Evolutionary conservation across 2,113 vertebrate genomes (phyloP), one percentile per base, ranked within the genome.

Genomic region (Boulengeromyrus knoepffleri): DNA sequence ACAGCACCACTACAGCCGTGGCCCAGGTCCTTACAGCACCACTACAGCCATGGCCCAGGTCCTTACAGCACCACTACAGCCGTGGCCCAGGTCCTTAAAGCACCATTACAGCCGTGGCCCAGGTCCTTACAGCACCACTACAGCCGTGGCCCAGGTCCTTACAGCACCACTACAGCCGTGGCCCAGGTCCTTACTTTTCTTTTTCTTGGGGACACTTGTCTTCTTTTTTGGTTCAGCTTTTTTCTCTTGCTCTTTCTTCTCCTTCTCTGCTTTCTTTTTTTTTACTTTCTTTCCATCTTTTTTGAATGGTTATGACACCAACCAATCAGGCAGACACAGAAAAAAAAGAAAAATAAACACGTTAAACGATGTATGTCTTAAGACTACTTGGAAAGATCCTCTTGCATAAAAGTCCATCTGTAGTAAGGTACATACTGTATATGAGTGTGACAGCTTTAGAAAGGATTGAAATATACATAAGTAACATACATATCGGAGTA

Each of bases 201-300:
- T 93, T 49, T 92, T 92, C 52, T 91, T 93, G 9, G 90, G n/a
- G 10, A 46, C 52, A 46, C 85, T 70, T n/a, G 77, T 31, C 89
- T 92, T 93, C 90, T 92, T 93, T 77, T 91, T 91, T 56, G 8
- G 42, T 58, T 90, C 90, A 19, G 50, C 19, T 24, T 92, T 93
- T 46, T 92, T 90, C 53, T 83, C 45, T 15, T 46, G 1, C 5
- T 91, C 85, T 19, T 91, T 84, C 89, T 92, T 90, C 21, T 91
- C 91, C 50, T 91, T 91, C n/a, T 93, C 91, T 1, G 88, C 19
- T 91, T 92, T 93, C 92, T 93, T 93, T 88, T 92, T 93, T 89
- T 93, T 93, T 21, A 92, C 86, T 27, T 53, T 88, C 88, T 91
- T 93, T 83, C 53, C 91, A 86, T 91, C 92, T 90, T 21, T 24